These are phyloP conservation scores for Phyllostomus discolor DNA, from an alignment of 2,113 vertebrate genomes.

Conservation along the genomic window DNA sequence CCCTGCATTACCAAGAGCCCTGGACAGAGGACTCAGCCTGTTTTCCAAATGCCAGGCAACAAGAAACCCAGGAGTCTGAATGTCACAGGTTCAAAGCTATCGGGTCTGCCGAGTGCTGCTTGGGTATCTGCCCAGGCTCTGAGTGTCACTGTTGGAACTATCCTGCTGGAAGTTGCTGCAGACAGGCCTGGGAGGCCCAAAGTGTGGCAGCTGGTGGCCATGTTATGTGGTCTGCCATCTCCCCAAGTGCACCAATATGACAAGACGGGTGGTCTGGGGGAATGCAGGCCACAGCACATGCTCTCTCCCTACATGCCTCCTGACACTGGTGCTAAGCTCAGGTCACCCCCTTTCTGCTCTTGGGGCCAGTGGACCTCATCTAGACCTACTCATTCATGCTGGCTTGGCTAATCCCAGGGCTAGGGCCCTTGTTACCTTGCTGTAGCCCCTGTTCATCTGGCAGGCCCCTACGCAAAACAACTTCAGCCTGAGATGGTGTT, in stretches of 20 bases:
- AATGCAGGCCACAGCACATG: accelerated
- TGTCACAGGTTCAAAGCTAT: background rate
- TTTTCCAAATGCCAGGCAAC: background rate
- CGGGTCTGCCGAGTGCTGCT: background rate
- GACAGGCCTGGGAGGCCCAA: accelerated
- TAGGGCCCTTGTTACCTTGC: background rate
- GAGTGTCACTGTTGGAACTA: too few species aligned
- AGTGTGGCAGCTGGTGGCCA: background rate
- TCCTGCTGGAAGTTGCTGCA: background rate
- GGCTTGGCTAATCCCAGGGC: background rate
- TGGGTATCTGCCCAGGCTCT: background rate
- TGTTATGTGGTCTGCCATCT: accelerated
- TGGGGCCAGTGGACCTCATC: background rate
- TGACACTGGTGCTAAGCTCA: too few species aligned
- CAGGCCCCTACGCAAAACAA: background rate
- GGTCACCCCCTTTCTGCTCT: background rate
- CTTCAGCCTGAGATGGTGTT: background rate
- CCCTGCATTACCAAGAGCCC: background rate
- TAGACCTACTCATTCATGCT: background rate
- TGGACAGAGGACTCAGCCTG: background rate
- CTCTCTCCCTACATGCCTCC: background rate
- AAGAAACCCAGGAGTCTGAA: background rate
- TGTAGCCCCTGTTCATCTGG: too few species aligned
- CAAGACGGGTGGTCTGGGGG: background rate
- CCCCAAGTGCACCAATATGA: accelerated